Conservation (phyloP, 2,113 vertebrate genomes). For the Trematomus loennbergii region DNA sequence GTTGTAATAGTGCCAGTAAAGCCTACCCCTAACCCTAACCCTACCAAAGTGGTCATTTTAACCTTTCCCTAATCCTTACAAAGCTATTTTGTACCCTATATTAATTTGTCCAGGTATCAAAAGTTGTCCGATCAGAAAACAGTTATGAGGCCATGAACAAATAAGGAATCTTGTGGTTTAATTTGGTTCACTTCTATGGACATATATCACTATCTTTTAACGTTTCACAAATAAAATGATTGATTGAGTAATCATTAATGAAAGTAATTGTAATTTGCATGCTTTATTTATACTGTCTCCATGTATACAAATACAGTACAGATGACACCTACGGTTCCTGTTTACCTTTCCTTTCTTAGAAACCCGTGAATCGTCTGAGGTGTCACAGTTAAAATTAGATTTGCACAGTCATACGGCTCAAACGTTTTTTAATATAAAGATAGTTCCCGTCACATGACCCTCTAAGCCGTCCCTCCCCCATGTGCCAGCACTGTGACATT, state of each 20-base stretch:
- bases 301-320: background rate
- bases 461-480: conserved; percentile 45
- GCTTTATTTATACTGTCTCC: background rate
- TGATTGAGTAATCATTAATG: background rate
- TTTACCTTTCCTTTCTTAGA: background rate
- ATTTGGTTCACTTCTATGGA: no score
- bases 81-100: no score
- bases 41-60: background rate
- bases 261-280: background rate
- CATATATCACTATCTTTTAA: background rate
- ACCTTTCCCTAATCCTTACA: no score
- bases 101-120: no score
- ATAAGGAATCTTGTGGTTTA: background rate
- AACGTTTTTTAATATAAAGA: conserved; percentile 29
- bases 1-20: background rate
- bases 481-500: conserved; percentile 52
- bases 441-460: conserved; percentile 33
- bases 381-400: conserved; percentile 33
- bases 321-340: background rate
- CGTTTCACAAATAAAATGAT: background rate
- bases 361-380: conserved; percentile 2
- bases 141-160: background rate
- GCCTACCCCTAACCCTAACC: background rate
- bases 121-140: no score
- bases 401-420: conserved; percentile 39